Percentiles rank a stretch among this genome's conserved stretches.
Evolutionary conservation across 2,113 vertebrate genomes (phyloP).

Genomic region (Columba livia): DNA sequence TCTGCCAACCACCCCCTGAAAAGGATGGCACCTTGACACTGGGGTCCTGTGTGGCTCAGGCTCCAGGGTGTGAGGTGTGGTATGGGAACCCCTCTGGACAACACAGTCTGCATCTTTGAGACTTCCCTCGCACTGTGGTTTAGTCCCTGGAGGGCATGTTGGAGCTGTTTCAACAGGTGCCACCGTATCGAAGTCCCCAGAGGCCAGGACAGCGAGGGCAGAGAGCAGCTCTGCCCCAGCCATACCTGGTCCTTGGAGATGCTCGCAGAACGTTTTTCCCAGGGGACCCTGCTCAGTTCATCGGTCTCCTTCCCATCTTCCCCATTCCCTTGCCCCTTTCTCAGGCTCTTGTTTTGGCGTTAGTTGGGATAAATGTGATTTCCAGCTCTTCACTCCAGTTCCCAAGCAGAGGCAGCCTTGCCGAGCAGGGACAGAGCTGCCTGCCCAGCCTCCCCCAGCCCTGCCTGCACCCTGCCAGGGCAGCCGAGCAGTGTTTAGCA

Average conservation of each 20-base stretch:
- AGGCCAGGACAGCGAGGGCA: neutral
- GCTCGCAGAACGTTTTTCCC: neutral
- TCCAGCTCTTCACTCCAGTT: neutral
- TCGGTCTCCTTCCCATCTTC: neutral
- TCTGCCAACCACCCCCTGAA: neutral
- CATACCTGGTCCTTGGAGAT: neutral
- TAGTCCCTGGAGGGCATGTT: neutral
- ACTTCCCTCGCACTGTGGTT: rapidly evolving
- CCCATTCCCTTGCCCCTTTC: neutral
- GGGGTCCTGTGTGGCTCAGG: neutral
- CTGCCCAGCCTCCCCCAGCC: neutral
- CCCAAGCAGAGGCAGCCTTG: neutral
- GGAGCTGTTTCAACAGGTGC: neutral
- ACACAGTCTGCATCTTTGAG: neutral
- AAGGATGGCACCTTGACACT: neutral
- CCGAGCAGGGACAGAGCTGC: rapidly evolving
- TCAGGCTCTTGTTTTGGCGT: neutral
- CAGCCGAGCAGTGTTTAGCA: neutral
- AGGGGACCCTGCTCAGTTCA: neutral
- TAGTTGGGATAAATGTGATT: neutral
- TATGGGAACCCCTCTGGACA: neutral
- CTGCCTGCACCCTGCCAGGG: neutral
- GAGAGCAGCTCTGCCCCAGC: neutral
- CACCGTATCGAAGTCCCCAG: neutral
- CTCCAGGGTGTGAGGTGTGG: neutral